Base-by-base conservation (phyloP, 2,797 vertebrate species). In the Urocyon cinereoargenteus region DNA sequence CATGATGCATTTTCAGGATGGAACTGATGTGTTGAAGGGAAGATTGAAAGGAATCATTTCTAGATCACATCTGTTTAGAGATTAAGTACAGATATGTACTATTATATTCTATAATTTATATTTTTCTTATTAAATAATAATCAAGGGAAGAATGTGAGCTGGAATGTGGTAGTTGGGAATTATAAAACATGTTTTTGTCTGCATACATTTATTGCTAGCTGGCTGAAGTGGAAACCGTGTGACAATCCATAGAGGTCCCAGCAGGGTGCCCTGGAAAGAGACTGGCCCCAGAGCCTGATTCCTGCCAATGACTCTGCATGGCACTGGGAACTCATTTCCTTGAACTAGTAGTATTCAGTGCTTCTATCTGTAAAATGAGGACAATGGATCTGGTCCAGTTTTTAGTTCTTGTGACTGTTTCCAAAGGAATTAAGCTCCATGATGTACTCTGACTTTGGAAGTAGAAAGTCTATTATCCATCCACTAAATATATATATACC, bases 51-150 rank as follows among this genome's bases (percentile, higher is more conserved):
- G 77, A 78, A 68, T 61, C 28, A 84, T 77, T 85, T 96, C 36
- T 90, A 62, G 64, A 68, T 68, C 64, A 82, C 5, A 84, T 77
- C 75, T 97, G 16, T 45, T 75, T 97, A 77, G 55, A 86, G 57
- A 89, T 66, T 97, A 89, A 90, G 61, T 92, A 78, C 9, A 77
- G 55, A 55, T 49, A 62, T 61, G 49, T 81, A 34, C 28, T 53
- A 70, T 77, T 90, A 22, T 53, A 78, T 49, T 78, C 12, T 26
- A 97, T 72, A 78, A 90, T 92, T 90, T 93, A 78, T 85, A 7
- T 18, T 78, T 93, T 95, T 70, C 36, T 53, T 96, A 93, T 86
- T 81, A 93, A 97, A 86, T 78, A 70, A 79, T 97, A 85, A 88
- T 90, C 36, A 87, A 94, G 75, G 79, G 62, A 87, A 77, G 14